These are phyloP conservation scores for Elephas maximus DNA, from an alignment of 2,113 vertebrate genomes.

Conservation along the genomic window DNA sequence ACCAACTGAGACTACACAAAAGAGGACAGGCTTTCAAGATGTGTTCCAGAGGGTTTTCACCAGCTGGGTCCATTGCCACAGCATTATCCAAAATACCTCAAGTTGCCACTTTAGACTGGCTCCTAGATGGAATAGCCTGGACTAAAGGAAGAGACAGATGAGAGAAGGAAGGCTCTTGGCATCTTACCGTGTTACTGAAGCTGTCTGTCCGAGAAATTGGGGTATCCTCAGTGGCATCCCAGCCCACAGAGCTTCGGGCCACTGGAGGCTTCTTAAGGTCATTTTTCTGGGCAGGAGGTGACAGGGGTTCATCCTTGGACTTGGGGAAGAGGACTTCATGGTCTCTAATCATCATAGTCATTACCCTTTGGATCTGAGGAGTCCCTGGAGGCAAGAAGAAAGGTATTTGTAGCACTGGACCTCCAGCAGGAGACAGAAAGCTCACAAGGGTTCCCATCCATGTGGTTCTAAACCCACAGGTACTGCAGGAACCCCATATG, in stretches of 20 bases:
- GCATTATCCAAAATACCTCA: neutral
- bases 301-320: conserved; percentile 89
- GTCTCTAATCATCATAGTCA: conserved; percentile 97
- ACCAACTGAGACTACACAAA: neutral
- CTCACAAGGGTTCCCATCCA: neutral
- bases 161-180: neutral
- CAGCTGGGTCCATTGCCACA: neutral
- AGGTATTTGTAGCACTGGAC: neutral
- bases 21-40: neutral
- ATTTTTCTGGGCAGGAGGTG: conserved; percentile 85
- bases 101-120: neutral
- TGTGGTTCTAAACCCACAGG: neutral
- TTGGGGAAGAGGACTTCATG: conserved; percentile 94
- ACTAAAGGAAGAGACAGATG: neutral
- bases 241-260: conserved; percentile 95
- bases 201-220: conserved; percentile 49
- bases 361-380: conserved; percentile 96
- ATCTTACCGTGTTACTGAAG: conserved; percentile 78
- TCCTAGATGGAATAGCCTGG: neutral
- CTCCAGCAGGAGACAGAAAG: neutral
- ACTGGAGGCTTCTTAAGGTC: conserved; percentile 90
- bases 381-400: conserved; percentile 90
- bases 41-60: neutral
- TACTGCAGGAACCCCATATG: neutral
- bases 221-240: conserved; percentile 92